These are phyloP conservation scores for Lucifuga dentata DNA, from an alignment of 2,113 vertebrate species.

Conservation along the genomic window DNA sequence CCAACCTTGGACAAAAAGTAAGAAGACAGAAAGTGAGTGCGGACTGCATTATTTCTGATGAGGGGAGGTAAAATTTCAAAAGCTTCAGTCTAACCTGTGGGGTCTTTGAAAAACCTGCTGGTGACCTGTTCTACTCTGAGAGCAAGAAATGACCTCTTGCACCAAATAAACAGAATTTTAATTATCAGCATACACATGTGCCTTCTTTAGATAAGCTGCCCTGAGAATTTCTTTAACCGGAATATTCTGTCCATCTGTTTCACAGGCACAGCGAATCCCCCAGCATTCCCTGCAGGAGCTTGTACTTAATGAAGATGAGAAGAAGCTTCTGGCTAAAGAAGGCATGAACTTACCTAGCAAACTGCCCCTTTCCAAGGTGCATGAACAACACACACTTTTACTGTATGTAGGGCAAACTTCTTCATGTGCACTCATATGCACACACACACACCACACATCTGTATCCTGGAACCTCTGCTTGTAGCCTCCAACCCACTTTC, in stretches of 20 bases:
- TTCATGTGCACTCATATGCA: constrained; percentile 2
- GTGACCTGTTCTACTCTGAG: background rate
- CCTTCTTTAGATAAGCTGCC: constrained; percentile 5
- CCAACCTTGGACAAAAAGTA: constrained; percentile 83
- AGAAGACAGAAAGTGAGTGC: constrained; percentile 62
- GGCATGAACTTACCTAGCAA: constrained; percentile 88
- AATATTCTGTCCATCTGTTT: constrained; percentile 51
- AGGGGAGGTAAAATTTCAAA: background rate
- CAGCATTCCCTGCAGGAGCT: constrained; percentile 86
- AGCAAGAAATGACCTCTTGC: background rate
- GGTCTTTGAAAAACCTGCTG: background rate
- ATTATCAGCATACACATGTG: background rate
- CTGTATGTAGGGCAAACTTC: constrained; percentile 18
- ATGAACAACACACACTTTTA: constrained; percentile 1
- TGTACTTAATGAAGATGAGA: constrained; percentile 93
- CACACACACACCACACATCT: background rate
- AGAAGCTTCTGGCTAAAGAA: constrained; percentile 93
- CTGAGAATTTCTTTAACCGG: constrained; percentile 6
- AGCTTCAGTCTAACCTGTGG: background rate
- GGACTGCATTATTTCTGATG: background rate
- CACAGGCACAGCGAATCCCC: constrained; percentile 63
- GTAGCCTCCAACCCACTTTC: constrained; percentile 22
- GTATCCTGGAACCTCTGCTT: constrained; percentile 16
- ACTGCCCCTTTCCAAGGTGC: constrained; percentile 94
- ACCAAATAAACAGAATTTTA: constrained; percentile 4